Base-by-base conservation (phyloP, 2,797 vertebrate genomes). In the Lemur catta region DNA sequence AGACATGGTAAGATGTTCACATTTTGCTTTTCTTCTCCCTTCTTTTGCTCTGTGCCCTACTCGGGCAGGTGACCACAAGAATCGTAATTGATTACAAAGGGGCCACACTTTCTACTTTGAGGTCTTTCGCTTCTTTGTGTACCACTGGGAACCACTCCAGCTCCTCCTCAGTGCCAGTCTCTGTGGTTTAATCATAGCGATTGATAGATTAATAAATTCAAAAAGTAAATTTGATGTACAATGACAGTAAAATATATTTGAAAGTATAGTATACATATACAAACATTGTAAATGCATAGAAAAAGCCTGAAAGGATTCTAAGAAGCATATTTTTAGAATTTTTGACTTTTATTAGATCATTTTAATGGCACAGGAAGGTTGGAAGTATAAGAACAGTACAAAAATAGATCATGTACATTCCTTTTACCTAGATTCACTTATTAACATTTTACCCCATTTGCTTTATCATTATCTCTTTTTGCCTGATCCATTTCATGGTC, bases 361-460 rank as follows among this genome's bases (percentile, higher is more conserved):
- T 95, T 84, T 57, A 96, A 84, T 43, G 20, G 15, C 52, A 74
- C 38, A 75, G 55, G 88, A 87, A 94, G 46, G 24, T 74, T 67
- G 17, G 30, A 74, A 81, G 26, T 87, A 20, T 43, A 79, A n/a
- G 22, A 74, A n/a, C 26, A 57, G 30, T 17, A 35, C 46, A 17
- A 65, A 74, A 74, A 76, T 46, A 74, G n/a, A 35, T 50, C 20
- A 35, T 7, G 35, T 55, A 26, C 75, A 26, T 55, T 22, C n/a
- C 9, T 84, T 85, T 85, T 57, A 79, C 24, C 43, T 15, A 85
- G 35, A 69, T 75, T 69, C 11, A 3, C 41, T n/a, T 48, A 48
- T 30, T 61, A 71, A 48, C 26, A 48, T 78, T 86, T 76, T 63
- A n/a, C 1, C 9, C 9, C 55, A 76, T 46, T 84, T 71, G 55